Percentiles rank a stretch among this genome's conserved stretches.
phyloP scores from a whole-genome alignment of 2,888 invertebrate species.

The Eupithecia insigniata region DNA sequence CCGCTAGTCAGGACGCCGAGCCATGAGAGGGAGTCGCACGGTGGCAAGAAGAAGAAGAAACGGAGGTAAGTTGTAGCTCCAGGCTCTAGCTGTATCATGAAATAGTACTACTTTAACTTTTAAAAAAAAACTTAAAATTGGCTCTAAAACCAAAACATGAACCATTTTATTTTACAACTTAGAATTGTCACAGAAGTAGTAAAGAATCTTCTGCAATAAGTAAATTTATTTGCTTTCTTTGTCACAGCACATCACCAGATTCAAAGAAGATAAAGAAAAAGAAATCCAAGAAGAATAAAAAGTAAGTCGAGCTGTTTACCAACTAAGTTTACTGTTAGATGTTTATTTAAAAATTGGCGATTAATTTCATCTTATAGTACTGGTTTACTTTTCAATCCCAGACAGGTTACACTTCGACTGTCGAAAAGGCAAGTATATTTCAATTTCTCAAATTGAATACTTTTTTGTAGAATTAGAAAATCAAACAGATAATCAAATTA shows the following conservation, averaged over 20 bases:
- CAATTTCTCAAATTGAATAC: conserved; percentile 26
- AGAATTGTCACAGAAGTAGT: background rate
- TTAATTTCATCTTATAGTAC: conserved; percentile 50
- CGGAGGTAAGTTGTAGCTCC: conserved; percentile 81
- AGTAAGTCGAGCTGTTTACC: conserved; percentile 84
- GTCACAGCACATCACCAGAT: conserved; percentile 88
- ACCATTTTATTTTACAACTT: background rate
- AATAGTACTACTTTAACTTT: background rate
- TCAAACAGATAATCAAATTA: conserved; percentile 14
- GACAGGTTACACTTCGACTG: conserved; percentile 76
- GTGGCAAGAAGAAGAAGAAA: conserved; percentile 88
- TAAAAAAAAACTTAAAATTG: background rate
- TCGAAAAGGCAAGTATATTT: conserved; percentile 74
- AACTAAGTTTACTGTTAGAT: conserved; percentile 22
- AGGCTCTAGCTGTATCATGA: background rate
- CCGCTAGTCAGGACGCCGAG: conserved; percentile 91
- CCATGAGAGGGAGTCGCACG: conserved; percentile 77
- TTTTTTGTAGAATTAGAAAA: background rate
- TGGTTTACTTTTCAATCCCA: conserved; percentile 64
- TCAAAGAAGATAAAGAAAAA: conserved; percentile 91
- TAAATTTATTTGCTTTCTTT: conserved; percentile 29
- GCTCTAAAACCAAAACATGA: background rate
- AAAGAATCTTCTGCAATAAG: background rate
- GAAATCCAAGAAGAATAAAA: conserved; percentile 90
- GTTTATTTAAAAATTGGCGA: background rate